A percentile compares a stretch with the other conserved stretches of the same genome.
phyloP scores from a whole-genome alignment of 2,888 invertebrate genomes.

The Netelia virgata region DNA sequence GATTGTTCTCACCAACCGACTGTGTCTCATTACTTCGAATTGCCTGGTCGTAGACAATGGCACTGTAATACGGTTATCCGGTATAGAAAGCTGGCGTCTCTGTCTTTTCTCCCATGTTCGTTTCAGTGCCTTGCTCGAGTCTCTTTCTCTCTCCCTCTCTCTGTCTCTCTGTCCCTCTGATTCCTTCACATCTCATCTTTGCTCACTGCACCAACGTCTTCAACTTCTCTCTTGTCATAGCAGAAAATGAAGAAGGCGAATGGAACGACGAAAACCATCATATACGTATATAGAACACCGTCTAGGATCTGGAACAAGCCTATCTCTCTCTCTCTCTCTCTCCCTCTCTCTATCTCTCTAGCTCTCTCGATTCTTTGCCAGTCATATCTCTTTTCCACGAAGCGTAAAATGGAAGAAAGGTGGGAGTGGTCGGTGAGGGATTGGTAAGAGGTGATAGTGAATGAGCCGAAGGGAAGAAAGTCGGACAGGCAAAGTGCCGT shows the following conservation, averaged over 20 bases:
- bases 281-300: background rate
- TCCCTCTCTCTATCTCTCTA: constrained; percentile 8
- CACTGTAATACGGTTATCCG: constrained; percentile 82
- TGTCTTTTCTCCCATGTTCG: constrained; percentile 47
- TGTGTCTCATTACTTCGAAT: constrained; percentile 84
- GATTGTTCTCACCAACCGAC: constrained; percentile 83
- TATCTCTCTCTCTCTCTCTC: constrained; percentile 38
- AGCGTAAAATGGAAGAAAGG: constrained; percentile 60
- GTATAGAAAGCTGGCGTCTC: constrained; percentile 61
- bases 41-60: constrained; percentile 83
- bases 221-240: constrained; percentile 48
- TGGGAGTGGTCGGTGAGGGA: constrained; percentile 4
- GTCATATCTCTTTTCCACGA: constrained; percentile 59
- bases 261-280: constrained; percentile 44
- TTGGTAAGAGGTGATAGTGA: constrained; percentile 34
- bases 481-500: constrained; percentile 40
- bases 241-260: constrained; percentile 50
- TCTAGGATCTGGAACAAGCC: constrained; percentile 45
- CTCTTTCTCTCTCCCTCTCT: constrained; percentile 70
- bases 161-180: constrained; percentile 20
- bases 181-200: constrained; percentile 70
- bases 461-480: constrained; percentile 36
- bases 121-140: constrained; percentile 29
- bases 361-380: constrained; percentile 15
- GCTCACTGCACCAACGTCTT: constrained; percentile 45